Percentiles rank a stretch among this genome's conserved stretches.
Conservation (phyloP, 2,113 vertebrate species). For the Charadrius vociferus region DNA sequence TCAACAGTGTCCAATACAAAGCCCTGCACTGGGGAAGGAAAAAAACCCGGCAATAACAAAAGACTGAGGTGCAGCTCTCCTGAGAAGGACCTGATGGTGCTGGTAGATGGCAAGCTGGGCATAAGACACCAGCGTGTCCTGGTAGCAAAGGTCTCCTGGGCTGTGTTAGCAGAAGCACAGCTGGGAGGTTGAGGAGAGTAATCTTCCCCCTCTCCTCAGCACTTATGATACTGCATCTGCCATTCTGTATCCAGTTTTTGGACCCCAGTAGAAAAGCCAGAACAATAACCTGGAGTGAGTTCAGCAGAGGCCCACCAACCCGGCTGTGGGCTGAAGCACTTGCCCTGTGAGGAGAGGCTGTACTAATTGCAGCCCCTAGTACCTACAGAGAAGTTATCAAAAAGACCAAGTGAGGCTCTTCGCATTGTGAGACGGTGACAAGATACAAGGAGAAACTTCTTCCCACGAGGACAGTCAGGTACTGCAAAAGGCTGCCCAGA, state of each 20-base stretch:
- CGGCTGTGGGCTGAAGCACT: neutral
- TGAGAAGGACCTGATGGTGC: neutral
- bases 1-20: neutral
- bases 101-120: neutral
- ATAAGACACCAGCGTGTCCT: neutral
- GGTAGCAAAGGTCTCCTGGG: neutral
- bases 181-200: neutral
- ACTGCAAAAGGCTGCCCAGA: neutral
- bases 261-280: neutral
- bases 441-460: neutral
- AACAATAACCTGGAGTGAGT: neutral
- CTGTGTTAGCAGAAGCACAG: neutral
- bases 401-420: rapidly evolving
- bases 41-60: neutral
- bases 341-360: neutral
- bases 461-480: neutral
- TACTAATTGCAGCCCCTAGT: neutral
- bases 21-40: neutral
- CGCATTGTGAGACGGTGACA: neutral
- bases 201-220: neutral
- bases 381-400: neutral
- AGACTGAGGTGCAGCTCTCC: neutral
- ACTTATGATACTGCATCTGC: neutral
- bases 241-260: neutral
- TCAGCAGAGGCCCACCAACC: neutral